Evolutionary conservation across 2,888 invertebrate species (phyloP).

Genomic region (Tridacna crocea): DNA sequence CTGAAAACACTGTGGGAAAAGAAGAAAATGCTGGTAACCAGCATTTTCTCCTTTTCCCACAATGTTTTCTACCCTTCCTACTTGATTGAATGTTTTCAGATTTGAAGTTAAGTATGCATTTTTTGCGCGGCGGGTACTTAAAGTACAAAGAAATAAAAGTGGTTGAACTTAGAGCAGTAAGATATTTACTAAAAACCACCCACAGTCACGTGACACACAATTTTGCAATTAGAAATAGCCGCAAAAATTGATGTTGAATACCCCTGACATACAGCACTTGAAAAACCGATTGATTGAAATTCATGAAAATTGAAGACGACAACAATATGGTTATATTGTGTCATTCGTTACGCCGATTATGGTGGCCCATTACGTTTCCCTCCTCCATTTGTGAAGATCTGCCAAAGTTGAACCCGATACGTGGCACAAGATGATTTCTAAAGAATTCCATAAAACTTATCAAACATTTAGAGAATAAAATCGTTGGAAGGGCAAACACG

Average conservation of each 20-base stretch:
- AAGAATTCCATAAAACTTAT: slow-evolving; percentile 21
- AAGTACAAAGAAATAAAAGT: too few species aligned
- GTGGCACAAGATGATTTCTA: not conserved
- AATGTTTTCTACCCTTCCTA: too few species aligned
- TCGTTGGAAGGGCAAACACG: slow-evolving; percentile 33
- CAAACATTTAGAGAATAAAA: slow-evolving; percentile 13
- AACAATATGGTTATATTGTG: slow-evolving; percentile 23
- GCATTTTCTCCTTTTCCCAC: too few species aligned
- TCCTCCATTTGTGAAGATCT: slow-evolving; percentile 20
- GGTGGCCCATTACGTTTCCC: slow-evolving; percentile 24
- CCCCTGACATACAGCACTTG: not conserved
- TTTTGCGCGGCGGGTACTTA: too few species aligned
- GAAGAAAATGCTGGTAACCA: too few species aligned
- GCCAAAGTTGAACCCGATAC: slow-evolving; percentile 23
- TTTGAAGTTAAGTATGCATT: too few species aligned
- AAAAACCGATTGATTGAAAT: slow-evolving; percentile 22
- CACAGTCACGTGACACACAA: not conserved
- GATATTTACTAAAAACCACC: too few species aligned
- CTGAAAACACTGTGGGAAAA: too few species aligned
- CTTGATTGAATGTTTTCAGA: too few species aligned
- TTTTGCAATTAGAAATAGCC: not conserved
- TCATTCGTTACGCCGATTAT: slow-evolving; percentile 20
- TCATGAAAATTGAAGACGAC: slow-evolving; percentile 26
- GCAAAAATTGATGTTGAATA: not conserved
- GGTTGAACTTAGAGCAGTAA: too few species aligned